Conservation (phyloP, 2,797 vertebrate species). For the Pseudomugil gertrudae region DNA sequence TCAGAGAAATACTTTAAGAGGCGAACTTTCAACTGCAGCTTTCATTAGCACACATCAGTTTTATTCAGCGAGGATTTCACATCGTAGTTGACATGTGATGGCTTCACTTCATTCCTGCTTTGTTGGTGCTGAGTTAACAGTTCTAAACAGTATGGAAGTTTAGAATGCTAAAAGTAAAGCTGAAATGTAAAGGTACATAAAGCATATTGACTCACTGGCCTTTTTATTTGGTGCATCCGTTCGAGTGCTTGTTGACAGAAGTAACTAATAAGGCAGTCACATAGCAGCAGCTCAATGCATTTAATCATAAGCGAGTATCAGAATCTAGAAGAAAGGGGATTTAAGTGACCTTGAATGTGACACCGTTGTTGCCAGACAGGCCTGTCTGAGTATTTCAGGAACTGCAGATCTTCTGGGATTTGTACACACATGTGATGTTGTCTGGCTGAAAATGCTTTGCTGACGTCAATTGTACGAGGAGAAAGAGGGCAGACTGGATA, state of each 20-base stretch:
- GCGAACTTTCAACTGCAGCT: conserved; percentile 15
- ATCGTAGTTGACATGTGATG: not conserved
- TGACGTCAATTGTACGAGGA: no score
- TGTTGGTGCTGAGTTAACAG: not conserved
- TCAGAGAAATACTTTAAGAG: conserved; percentile 20
- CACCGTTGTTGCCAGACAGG: no score
- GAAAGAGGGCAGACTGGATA: no score
- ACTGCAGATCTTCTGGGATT: no score
- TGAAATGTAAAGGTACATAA: not conserved
- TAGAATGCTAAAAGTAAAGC: not conserved
- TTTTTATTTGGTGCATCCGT: not conserved
- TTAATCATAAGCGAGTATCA: no score
- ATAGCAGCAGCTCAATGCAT: not conserved
- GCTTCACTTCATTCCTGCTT: not conserved
- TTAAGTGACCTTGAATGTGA: no score
- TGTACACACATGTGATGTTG: no score
- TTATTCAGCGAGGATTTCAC: not conserved
- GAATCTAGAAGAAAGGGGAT: no score
- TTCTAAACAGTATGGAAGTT: not conserved
- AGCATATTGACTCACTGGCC: not conserved
- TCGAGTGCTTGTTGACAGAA: not conserved
- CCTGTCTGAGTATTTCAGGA: no score
- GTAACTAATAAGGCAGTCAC: not conserved
- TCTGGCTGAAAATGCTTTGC: no score
- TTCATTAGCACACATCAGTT: conserved; percentile 10